phyloP scores from a whole-genome alignment of 2,888 invertebrate species.

The Diplolepis rosae region DNA sequence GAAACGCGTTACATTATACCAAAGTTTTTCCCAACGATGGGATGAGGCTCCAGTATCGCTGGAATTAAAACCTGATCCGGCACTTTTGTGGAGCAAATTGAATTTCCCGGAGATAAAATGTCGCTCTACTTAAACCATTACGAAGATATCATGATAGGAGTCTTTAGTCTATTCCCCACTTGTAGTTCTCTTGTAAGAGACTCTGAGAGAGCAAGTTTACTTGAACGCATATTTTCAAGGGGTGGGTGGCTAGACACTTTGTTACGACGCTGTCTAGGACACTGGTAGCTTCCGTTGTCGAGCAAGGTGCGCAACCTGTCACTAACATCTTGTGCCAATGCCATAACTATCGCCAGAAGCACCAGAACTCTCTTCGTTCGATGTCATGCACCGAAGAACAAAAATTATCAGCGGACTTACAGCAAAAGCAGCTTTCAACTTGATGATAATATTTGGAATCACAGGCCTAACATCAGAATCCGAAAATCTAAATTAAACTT shows the following conservation, averaged over 20 bases:
- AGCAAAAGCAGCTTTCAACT: not conserved
- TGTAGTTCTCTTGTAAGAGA: not conserved
- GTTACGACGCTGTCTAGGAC: conserved; percentile 31
- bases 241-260: conserved; percentile 30
- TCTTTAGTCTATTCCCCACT: not conserved
- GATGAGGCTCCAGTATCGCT: conserved; percentile 54
- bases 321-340: conserved; percentile 19
- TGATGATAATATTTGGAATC: not conserved
- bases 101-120: conserved; percentile 61
- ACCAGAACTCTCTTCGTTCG: not conserved
- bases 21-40: conserved; percentile 20
- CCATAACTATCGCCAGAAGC: not conserved
- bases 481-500: not conserved
- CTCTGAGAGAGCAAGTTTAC: not conserved
- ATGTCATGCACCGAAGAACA: not conserved
- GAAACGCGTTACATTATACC: conserved; percentile 18
- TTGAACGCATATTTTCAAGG: conserved; percentile 8
- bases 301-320: conserved; percentile 24
- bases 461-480: not conserved
- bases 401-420: no score
- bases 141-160: not conserved
- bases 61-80: conserved; percentile 62
- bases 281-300: conserved; percentile 24
- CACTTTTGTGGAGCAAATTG: conserved; percentile 61
- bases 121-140: conserved; percentile 61